Conservation (phyloP, 2,797 vertebrate species). For the Xerus rutilus region DNA sequence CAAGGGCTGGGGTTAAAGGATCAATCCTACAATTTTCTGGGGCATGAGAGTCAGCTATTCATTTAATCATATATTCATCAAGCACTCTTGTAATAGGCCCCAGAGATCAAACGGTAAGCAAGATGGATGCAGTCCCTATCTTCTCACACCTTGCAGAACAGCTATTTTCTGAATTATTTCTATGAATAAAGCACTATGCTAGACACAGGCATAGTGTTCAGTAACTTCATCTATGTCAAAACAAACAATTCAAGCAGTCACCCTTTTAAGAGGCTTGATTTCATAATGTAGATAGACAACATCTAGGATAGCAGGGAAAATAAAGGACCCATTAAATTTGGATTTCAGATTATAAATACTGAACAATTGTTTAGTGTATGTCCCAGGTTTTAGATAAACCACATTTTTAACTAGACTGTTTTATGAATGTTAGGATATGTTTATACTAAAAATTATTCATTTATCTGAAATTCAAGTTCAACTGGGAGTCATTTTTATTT, state of each 20-base stretch:
- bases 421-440: not conserved
- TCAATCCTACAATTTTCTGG: constrained; percentile 3
- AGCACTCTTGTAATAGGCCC: constrained; percentile 13
- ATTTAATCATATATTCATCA: constrained; percentile 55
- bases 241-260: not conserved
- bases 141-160: constrained; percentile 16
- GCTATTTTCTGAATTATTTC: not conserved
- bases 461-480: constrained; percentile 3
- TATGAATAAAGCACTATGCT: not conserved
- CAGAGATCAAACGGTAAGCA: not conserved
- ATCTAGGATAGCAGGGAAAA: constrained; percentile 37
- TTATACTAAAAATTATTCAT: constrained; percentile 28
- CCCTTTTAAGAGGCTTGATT: constrained; percentile 43
- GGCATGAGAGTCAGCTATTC: not conserved
- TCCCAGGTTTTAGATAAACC: not conserved
- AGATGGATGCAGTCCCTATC: not conserved
- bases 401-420: not conserved
- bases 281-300: not conserved
- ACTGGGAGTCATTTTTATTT: constrained; percentile 29
- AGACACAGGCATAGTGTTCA: not conserved
- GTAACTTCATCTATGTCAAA: not conserved
- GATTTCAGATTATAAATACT: constrained; percentile 31
- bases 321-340: constrained; percentile 3
- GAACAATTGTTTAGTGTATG: not conserved
- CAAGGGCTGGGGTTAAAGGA: constrained; percentile 42